Percentiles rank a stretch among this genome's conserved stretches.
These are phyloP conservation scores for Spheniscus mendiculus DNA, from an alignment of 2,113 vertebrate genomes.

Conservation along the genomic window DNA sequence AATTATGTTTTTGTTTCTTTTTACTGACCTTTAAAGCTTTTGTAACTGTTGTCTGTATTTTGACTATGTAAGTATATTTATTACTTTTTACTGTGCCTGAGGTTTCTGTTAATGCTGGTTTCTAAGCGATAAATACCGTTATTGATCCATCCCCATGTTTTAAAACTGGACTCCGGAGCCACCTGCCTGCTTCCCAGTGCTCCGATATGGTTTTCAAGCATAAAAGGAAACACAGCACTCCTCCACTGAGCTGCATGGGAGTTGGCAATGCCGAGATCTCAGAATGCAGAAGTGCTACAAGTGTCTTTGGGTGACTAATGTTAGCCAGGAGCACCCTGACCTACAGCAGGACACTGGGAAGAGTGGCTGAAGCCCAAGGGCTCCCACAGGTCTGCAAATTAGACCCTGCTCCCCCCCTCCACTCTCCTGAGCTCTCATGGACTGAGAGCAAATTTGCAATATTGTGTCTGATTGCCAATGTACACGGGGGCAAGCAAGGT, in stretches of 20 bases:
- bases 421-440: neutral
- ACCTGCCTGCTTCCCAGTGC: neutral
- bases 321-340: neutral
- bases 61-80: neutral
- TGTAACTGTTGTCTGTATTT: neutral
- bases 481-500: neutral
- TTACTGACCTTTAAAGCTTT: neutral
- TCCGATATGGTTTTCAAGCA: neutral
- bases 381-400: neutral
- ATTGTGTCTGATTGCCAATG: neutral
- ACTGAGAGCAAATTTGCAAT: neutral
- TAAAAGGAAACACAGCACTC: neutral
- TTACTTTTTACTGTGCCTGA: neutral
- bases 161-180: neutral
- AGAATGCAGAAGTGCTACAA: neutral
- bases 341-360: neutral
- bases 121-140: neutral
- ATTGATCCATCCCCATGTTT: neutral
- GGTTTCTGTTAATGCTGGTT: neutral
- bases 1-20: neutral
- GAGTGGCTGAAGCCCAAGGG: neutral
- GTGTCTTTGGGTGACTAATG: neutral
- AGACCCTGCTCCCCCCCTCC: fast-evolving
- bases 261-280: neutral
- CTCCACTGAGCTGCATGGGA: neutral